Conservation (phyloP, 2,888 invertebrate genomes). For the Helleia helle region DNA sequence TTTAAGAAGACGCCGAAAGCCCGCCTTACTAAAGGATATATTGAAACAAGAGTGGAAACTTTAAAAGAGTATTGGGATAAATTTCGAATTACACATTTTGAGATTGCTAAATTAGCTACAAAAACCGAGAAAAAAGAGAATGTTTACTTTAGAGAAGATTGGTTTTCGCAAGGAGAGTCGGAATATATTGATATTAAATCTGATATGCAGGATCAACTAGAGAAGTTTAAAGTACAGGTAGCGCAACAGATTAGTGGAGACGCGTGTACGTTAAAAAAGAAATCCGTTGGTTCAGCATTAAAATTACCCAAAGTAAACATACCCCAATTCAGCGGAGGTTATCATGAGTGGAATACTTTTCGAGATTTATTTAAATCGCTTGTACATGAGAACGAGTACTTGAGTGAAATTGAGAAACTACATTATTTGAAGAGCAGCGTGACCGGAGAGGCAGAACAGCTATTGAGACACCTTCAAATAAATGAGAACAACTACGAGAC, state of each 20-base stretch:
- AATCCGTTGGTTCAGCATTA: neutral
- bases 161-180: too few species aligned
- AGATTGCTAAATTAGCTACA: neutral
- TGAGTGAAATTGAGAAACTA: too few species aligned
- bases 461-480: too few species aligned
- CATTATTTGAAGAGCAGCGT: too few species aligned
- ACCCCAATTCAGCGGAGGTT: neutral
- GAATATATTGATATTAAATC: neutral
- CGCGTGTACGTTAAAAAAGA: neutral
- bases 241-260: neutral
- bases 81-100: neutral
- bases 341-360: neutral
- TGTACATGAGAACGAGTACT: too few species aligned
- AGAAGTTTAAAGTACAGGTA: neutral
- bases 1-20: slow-evolving; percentile 15
- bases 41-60: slow-evolving; percentile 8
- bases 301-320: neutral
- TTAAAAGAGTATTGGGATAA: slow-evolving; percentile 13
- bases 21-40: slow-evolving; percentile 13
- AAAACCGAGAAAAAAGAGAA: too few species aligned
- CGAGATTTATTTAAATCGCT: too few species aligned
- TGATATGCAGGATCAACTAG: neutral
- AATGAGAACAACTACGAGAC: too few species aligned
- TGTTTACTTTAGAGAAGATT: too few species aligned
- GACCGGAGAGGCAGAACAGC: too few species aligned